Percentiles rank a stretch among this genome's conserved stretches.
These are phyloP conservation scores for Dendropsophus ebraccatus DNA, from an alignment of 2,113 vertebrate species.

Conservation along the genomic window DNA sequence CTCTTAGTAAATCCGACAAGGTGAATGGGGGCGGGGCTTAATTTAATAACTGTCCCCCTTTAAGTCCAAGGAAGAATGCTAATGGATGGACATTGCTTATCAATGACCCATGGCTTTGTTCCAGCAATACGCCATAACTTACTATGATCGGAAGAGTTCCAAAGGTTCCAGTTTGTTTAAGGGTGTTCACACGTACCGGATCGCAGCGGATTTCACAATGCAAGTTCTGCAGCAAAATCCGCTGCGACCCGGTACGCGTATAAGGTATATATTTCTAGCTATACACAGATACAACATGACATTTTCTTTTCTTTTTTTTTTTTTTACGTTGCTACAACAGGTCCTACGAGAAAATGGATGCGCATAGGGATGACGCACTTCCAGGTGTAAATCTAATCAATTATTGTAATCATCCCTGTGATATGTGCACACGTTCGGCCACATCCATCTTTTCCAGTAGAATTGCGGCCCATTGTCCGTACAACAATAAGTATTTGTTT, in stretches of 20 bases:
- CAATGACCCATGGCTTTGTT: neutral
- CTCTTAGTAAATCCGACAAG: too few relatives aligned
- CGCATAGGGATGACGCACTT: neutral
- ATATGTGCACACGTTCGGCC: neutral
- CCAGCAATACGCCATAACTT: neutral
- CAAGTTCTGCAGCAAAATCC: too few relatives aligned
- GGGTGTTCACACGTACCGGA: too few relatives aligned
- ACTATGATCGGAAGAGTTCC: neutral
- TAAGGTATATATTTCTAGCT: neutral
- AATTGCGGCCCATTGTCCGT: slow-evolving; percentile 4
- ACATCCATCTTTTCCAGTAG: neutral
- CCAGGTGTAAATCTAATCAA: slow-evolving; percentile 41
- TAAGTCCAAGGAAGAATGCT: too few relatives aligned
- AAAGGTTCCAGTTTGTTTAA: too few relatives aligned
- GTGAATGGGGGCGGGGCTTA: too few relatives aligned
- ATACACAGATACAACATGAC: neutral
- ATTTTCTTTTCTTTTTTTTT: too few relatives aligned
- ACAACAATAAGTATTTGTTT: slow-evolving; percentile 28
- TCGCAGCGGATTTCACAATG: too few relatives aligned
- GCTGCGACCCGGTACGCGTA: too few relatives aligned
- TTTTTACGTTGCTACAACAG: neutral
- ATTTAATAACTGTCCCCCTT: too few relatives aligned
- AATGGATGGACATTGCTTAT: too few relatives aligned
- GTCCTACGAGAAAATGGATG: neutral
- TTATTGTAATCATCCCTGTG: slow-evolving; percentile 40